Conservation (phyloP, 2,113 vertebrate genomes). For the Aptenodytes forsteri region DNA sequence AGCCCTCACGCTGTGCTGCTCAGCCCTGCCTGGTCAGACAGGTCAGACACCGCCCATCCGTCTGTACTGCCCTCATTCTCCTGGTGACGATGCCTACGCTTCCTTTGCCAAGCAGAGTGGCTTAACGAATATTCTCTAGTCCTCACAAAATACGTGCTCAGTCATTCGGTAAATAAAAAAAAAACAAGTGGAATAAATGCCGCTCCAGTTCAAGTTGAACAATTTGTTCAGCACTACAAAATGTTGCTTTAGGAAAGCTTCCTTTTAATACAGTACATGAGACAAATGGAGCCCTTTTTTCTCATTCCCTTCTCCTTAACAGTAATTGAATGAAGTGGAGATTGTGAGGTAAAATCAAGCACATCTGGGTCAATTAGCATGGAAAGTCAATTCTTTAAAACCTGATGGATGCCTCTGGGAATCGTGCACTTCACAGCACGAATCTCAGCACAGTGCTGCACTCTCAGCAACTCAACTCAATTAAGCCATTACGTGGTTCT, state of each 20-base stretch:
- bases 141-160: background rate
- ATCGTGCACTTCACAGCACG: constrained; percentile 48
- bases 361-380: constrained; percentile 69
- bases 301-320: constrained; percentile 32
- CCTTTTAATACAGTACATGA: constrained; percentile 3
- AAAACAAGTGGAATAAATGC: background rate
- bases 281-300: constrained; percentile 11
- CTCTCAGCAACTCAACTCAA: constrained; percentile 61
- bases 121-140: background rate
- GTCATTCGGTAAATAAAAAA: background rate
- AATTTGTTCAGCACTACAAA: constrained; percentile 14
- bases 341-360: constrained; percentile 50
- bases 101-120: background rate
- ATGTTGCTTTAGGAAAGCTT: constrained; percentile 21
- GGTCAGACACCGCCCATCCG: background rate
- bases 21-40: background rate
- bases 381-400: constrained; percentile 66
- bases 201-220: background rate
- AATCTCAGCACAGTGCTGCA: constrained; percentile 1
- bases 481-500: constrained; percentile 67
- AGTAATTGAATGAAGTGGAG: constrained; percentile 38
- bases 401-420: constrained; percentile 66
- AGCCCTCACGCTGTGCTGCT: background rate
- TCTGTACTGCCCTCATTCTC: background rate
- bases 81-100: background rate